Evolutionary conservation across 2,797 vertebrate species (phyloP), one percentile per base, ranked within the genome.

Genomic region (Tragopan temminckii): DNA sequence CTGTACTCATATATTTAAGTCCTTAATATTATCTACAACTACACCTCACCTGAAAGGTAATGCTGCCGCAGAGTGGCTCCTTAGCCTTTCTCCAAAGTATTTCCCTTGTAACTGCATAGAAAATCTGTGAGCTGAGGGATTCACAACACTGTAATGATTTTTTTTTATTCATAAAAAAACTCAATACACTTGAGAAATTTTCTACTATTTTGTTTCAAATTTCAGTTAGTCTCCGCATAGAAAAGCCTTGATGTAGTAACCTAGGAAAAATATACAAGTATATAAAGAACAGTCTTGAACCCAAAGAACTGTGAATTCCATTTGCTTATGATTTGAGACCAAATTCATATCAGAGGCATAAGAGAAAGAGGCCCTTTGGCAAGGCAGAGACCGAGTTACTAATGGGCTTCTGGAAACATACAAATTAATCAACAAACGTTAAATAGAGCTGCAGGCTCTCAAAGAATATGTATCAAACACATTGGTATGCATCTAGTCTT

Each of bases 1-100:
- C 46, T 36, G 23, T 46, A 74, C 82, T 64, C 0, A 61, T 36
- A 11, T 40, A 55, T 74, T 55, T 61, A 27, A 33, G 11, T 68
- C 9, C 3, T 25, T 57, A 35, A 43, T 29, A 23, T 35, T 82
- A 35, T 50, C 85, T 75, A 85, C 13, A 68, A 13, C 16, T 53
- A 3, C 2, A 68, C 5, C 8, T 64, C 57, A 2, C 13, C 42
- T 46, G 13, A 62, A 16, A 75, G 2, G 12, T 35, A 71, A 64
- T 10, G 63, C n/a, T 7, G 0, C 36, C 50, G 45, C 13, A n/a
- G 8, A 25, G 17, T 72, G 29, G 14, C 20, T 43, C 35, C 1
- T 8, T 1, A 21, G 7, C 7, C 79, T 81, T 81, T 76, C 43
- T 71, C 52, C 24, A 42, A 74, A 90, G 3, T 5, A 66, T 64